A percentile compares a stretch with the other conserved stretches of the same genome.
Conservation (phyloP, 2,797 vertebrate genomes). For the Glyptemys insculpta region DNA sequence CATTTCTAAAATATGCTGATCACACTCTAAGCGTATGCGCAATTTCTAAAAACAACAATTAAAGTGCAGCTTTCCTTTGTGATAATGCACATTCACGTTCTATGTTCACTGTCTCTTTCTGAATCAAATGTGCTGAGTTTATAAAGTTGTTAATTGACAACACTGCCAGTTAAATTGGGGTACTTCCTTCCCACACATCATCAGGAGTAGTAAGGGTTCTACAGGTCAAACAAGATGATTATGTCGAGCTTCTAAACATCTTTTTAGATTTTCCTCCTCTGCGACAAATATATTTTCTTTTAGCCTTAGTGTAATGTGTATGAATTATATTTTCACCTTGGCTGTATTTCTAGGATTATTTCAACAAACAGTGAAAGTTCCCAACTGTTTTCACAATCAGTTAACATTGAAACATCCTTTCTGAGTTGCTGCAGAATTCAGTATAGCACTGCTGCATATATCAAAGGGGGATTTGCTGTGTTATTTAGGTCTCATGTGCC, state of each 20-base stretch:
- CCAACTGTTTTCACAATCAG: fast-evolving
- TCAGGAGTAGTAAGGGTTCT: neutral
- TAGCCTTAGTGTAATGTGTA: neutral
- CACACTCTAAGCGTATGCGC: neutral
- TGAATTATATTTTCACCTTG: neutral
- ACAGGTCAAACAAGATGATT: neutral
- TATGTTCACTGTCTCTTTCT: neutral
- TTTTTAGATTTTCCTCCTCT: neutral
- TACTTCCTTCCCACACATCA: neutral
- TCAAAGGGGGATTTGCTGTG: neutral
- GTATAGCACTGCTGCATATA: neutral
- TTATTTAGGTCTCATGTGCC: neutral
- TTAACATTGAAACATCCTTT: neutral
- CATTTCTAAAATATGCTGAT: neutral
- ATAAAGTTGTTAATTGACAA: neutral
- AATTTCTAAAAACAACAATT: neutral
- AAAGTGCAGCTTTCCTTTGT: neutral
- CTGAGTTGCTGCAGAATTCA: neutral
- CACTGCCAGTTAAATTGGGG: neutral
- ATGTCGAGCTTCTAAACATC: neutral
- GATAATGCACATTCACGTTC: neutral
- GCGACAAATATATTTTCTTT: neutral
- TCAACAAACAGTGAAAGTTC: neutral
- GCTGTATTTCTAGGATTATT: neutral
- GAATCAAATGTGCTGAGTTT: neutral